phyloP scores from a whole-genome alignment of 2,113 vertebrate species.

The Pomatorhinus ruficollis region DNA sequence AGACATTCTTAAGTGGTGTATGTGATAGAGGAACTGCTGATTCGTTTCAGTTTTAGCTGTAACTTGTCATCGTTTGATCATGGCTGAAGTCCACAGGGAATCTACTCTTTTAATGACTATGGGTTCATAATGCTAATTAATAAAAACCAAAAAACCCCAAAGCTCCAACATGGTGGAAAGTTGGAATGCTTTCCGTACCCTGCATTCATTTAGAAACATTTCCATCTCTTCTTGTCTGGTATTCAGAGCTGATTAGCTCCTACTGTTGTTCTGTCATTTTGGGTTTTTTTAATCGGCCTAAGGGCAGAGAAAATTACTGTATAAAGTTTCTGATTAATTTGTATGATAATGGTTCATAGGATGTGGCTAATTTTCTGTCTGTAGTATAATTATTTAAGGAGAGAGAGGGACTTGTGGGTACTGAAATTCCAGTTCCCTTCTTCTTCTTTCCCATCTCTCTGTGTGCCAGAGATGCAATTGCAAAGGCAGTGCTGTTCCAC shows the following conservation, averaged over 20 bases:
- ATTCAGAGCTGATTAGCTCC: neutral
- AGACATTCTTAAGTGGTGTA: neutral
- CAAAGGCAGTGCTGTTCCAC: neutral
- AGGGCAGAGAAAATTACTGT: neutral
- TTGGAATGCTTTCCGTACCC: neutral
- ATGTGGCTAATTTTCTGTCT: neutral
- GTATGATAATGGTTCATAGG: neutral
- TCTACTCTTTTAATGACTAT: neutral
- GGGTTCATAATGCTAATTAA: neutral
- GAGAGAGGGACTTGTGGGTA: neutral
- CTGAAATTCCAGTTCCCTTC: neutral
- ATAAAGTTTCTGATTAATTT: neutral
- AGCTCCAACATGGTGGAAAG: neutral
- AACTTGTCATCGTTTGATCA: fast-evolving
- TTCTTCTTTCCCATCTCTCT: neutral
- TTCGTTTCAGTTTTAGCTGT: neutral
- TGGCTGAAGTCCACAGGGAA: neutral
- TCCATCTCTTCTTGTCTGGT: neutral
- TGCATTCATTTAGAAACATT: neutral
- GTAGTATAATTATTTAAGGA: neutral
- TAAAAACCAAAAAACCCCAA: neutral
- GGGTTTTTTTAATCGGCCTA: neutral
- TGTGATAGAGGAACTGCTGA: neutral
- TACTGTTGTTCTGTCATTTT: neutral
- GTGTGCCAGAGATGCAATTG: neutral